These are phyloP conservation scores for Calameuta pallipes DNA, from an alignment of 2,888 invertebrate species.

Conservation along the genomic window DNA sequence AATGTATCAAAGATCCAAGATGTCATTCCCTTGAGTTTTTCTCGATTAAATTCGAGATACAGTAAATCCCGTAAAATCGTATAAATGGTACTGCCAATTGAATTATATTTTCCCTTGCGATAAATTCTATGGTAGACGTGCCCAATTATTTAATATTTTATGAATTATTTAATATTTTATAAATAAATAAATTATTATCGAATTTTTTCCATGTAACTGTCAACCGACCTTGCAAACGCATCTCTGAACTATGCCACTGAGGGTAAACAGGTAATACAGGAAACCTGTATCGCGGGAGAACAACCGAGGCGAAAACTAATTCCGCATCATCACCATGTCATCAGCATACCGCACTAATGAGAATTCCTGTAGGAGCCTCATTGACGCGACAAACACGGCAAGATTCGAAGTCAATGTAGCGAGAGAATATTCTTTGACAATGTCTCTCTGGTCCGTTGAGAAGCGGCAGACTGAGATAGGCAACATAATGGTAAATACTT, in stretches of 20 bases:
- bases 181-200: background rate
- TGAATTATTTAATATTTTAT: background rate
- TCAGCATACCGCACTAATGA: background rate
- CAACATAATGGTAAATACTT: background rate
- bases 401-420: conserved; percentile 1
- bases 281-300: background rate
- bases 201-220: background rate
- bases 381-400: background rate
- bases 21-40: background rate
- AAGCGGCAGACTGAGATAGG: background rate
- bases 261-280: background rate
- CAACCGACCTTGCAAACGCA: background rate
- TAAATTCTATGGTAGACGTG: background rate
- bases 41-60: background rate
- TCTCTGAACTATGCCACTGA: background rate
- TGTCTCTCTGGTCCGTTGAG: background rate
- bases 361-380: background rate
- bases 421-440: conserved; percentile 1
- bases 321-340: background rate
- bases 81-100: background rate
- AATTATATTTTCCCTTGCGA: background rate
- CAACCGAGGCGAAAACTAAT: background rate
- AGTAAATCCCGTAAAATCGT: background rate
- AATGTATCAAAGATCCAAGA: background rate
- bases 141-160: background rate